Evolutionary conservation across 2,113 vertebrate species (phyloP), one percentile per base, ranked within the genome.

Genomic region (Aegithalos caudatus): DNA sequence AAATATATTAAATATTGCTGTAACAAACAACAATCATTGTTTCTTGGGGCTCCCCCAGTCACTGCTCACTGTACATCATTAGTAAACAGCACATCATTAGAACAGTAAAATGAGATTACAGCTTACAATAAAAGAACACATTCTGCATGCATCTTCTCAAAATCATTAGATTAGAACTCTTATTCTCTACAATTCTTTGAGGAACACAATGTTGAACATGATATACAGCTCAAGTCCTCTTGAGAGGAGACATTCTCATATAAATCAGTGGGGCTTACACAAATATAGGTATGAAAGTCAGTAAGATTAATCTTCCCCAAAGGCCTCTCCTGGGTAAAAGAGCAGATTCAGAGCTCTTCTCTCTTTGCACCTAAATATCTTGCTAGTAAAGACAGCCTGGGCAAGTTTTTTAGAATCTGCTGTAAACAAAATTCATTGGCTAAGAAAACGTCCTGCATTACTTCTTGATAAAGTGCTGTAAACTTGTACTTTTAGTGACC

Each of bases 101-200:
- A 95, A 85, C 24, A 90, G 79, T 90, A 83, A 94, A 96, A 93
- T 82, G 83, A 92, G 81, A 94, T 95, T 86, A 92, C 56, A 86
- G 38, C 62, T 94, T 78, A 90, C 81, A 88, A 73, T 88, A 80
- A 88, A 95, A 80, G 66, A 90, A 65, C 50, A 88, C 24, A 64
- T 85, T 82, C 51, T 92, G 78, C 78, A 83, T 56, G 51, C 64
- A 76, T 51, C 73, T 62, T 94, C 50, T 92, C 90, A 79, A 90
- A 81, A 90, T 92, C 67, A 58, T 85, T 91, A 92, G 74, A 86
- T 92, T 82, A 83, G 69, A 86, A 66, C 27, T 70, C 62, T 9
- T 11, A 90, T 94, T 94, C 92, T 90, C 76, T 91, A 60, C 35
- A 62, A 44, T 71, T 92, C 67, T 95, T 94, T 88, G 70, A 94